Conservation (phyloP, 2,888 invertebrate genomes). For the Dynastes grantii region DNA sequence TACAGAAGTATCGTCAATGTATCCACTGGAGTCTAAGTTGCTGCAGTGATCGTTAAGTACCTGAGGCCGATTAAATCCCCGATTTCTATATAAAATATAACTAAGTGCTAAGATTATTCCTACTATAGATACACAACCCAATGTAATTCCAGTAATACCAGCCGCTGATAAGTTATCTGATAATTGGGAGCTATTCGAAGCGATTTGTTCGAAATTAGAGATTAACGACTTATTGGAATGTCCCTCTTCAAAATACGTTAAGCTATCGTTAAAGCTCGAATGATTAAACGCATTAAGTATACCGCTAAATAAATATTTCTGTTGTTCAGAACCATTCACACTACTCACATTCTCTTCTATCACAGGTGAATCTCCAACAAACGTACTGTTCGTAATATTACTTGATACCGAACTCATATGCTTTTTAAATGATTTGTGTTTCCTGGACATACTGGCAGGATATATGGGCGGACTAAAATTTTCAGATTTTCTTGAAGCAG, state of each 20-base stretch:
- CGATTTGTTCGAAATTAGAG: conserved; percentile 53
- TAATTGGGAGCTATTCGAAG: conserved; percentile 44
- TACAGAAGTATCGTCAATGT: conserved; percentile 89
- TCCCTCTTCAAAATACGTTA: conserved; percentile 56
- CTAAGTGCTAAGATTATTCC: conserved; percentile 79
- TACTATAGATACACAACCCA: conserved; percentile 78
- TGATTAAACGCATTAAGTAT: conserved; percentile 60
- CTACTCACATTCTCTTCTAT: conserved; percentile 64
- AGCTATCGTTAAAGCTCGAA: conserved; percentile 63
- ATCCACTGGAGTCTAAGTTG: conserved; percentile 90
- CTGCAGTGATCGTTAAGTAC: conserved; percentile 87
- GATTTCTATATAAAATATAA: conserved; percentile 80
- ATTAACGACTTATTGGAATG: conserved; percentile 53
- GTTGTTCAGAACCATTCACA: conserved; percentile 61
- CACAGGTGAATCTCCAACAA: conserved; percentile 65
- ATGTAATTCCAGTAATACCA: conserved; percentile 79
- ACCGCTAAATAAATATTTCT: conserved; percentile 51
- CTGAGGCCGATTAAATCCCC: conserved; percentile 87
- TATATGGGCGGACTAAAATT: conserved; percentile 60
- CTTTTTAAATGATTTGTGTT: conserved; percentile 52
- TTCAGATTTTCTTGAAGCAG: conserved; percentile 25
- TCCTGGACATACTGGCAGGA: conserved; percentile 37
- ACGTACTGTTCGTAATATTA: conserved; percentile 53
- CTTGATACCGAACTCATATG: conserved; percentile 44
- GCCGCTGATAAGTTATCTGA: conserved; percentile 65